Percentiles rank a stretch among this genome's conserved stretches.
Evolutionary conservation across 2,888 invertebrate species (phyloP).

Genomic region (Apamea epomidion): DNA sequence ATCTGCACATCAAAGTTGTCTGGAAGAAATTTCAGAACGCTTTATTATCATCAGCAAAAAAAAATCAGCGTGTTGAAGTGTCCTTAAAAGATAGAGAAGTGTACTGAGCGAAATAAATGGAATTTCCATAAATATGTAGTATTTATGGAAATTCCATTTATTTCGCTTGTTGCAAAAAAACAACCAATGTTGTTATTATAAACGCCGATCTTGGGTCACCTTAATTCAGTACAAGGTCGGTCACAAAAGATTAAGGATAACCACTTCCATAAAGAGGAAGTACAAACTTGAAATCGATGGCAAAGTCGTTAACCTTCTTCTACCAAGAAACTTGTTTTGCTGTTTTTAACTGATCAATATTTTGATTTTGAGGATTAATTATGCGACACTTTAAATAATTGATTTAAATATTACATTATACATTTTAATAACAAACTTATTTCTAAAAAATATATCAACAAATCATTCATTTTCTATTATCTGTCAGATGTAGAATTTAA

Average conservation of each 20-base stretch:
- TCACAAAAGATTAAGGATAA: slow-evolving; percentile 25
- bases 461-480: background rate
- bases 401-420: background rate
- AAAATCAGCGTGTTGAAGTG: too few relatives aligned
- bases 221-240: slow-evolving; percentile 31
- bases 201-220: slow-evolving; percentile 17
- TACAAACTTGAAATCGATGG: slow-evolving; percentile 13
- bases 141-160: too few relatives aligned
- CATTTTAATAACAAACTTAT: background rate
- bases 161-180: background rate
- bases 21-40: background rate
- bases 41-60: too few relatives aligned
- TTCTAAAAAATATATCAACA: background rate
- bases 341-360: slow-evolving; percentile 2
- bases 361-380: background rate
- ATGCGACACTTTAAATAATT: background rate
- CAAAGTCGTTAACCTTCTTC: slow-evolving; percentile 42
- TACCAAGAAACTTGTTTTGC: slow-evolving; percentile 29
- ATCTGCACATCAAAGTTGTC: background rate
- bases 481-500: background rate
- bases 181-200: background rate
- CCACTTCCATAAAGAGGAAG: background rate
- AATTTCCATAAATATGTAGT: too few relatives aligned
- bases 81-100: background rate
- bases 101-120: background rate